Percentiles rank a stretch among this genome's conserved stretches.
Conservation (phyloP, 2,113 vertebrate genomes). For the Proterorhinus semilunaris region DNA sequence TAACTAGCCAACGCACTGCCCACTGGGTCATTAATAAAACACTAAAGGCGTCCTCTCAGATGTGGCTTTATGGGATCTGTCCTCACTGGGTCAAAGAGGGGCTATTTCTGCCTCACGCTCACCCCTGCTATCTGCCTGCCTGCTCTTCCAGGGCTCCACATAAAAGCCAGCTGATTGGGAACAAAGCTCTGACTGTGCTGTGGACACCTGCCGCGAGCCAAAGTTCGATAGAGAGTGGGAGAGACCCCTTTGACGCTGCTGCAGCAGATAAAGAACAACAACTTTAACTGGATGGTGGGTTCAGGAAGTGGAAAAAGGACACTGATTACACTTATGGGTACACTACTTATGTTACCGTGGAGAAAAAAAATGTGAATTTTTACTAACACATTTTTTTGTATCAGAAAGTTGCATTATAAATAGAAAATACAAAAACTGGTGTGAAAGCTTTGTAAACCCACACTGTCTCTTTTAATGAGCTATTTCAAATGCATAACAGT, state of each 20-base stretch:
- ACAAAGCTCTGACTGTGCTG: conserved; percentile 66
- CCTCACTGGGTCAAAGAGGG: conserved; percentile 58
- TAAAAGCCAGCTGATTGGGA: conserved; percentile 66
- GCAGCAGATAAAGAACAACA: not conserved
- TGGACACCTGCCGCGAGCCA: conserved; percentile 55
- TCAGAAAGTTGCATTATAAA: too few species aligned
- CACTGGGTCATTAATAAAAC: conserved; percentile 68
- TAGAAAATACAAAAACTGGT: too few species aligned
- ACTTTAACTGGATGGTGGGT: not conserved
- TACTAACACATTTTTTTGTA: too few species aligned
- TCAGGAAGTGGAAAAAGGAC: too few species aligned
- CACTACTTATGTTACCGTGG: too few species aligned
- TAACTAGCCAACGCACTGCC: conserved; percentile 36
- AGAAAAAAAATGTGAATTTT: too few species aligned
- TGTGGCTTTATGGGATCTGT: conserved; percentile 51
- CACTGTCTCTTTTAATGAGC: not conserved
- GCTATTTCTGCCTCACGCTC: conserved; percentile 57
- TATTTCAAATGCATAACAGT: not conserved
- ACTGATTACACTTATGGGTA: too few species aligned
- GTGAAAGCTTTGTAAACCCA: too few species aligned
- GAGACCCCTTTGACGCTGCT: conserved; percentile 7
- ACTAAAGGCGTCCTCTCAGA: conserved; percentile 68
- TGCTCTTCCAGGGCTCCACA: conserved; percentile 61
- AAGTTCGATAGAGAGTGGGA: conserved; percentile 31
- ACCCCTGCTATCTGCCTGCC: conserved; percentile 51